Evolutionary conservation across 2,888 invertebrate species (phyloP), one percentile per base, ranked within the genome.

Genomic region (Limnephilus lunatus): DNA sequence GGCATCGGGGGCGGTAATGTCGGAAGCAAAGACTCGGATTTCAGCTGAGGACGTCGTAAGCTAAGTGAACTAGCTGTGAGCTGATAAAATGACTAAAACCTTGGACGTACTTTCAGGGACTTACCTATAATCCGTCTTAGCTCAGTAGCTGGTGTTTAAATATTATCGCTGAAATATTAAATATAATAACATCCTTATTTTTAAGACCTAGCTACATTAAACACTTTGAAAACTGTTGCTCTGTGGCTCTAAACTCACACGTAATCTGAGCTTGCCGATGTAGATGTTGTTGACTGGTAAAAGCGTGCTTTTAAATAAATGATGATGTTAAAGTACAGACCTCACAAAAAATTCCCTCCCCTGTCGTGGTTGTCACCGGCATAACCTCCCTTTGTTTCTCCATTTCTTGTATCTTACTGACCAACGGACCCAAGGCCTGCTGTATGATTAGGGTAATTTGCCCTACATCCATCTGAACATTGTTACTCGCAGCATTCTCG

Each of bases 61-160:
- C 68, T 68, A 68, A 68, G 68, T 68, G 68, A 68, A 68, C 68
- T 68, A 68, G 68, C 68, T 68, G 68, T 68, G 68, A 68, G 68
- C 68, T 68, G 68, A 68, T 68, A 68, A 68, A 68, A 68, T 25
- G 68, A 68, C 68, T 68, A 68, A 68, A 25, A 25, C 68, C 25
- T 7, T 5, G 25, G 68, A 68, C 68, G 25, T 9, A 68, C 25
- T 68, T 68, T 68, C 68, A n/a, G 68, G 25, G 25, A 68, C 68
- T 68, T 68, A 68, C 68, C 25, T n/a, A 25, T 68, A 68, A 68
- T 68, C 68, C 68, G 25, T 68, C 25, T 68, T 68, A 68, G 25
- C 25, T 68, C 68, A 68, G 25, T 25, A 68, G 68, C 9, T 68
- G 9, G 25, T 68, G 68, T n/a, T 25, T n/a, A 68, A 2, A 68